Percentiles rank a stretch among this genome's conserved stretches.
Conservation (phyloP, 2,113 vertebrate species). For the Pseudorectes ferrugineus region DNA sequence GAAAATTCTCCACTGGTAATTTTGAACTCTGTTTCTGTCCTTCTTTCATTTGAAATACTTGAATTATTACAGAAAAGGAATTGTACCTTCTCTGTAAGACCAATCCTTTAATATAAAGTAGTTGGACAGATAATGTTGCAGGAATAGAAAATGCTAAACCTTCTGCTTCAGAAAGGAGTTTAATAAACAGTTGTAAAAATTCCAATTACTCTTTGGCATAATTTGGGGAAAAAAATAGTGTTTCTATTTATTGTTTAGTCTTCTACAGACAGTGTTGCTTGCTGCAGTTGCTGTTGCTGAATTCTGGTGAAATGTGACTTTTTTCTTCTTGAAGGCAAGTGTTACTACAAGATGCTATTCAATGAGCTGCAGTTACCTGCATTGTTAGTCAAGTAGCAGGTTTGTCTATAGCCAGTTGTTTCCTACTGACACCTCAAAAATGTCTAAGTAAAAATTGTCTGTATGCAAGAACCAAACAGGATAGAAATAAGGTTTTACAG, state of each 20-base stretch:
- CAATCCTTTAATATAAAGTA: not conserved
- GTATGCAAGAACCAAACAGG: not conserved
- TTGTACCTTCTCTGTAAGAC: not conserved
- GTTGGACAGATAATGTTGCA: not conserved
- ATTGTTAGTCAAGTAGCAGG: not conserved
- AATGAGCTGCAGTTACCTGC: not conserved
- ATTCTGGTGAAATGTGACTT: not conserved
- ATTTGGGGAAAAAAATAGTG: not conserved
- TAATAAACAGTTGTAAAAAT: not conserved
- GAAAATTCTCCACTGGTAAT: not conserved
- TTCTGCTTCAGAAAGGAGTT: not conserved
- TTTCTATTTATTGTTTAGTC: not conserved
- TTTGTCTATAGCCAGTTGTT: not conserved
- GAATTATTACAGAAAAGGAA: not conserved
- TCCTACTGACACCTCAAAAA: not conserved
- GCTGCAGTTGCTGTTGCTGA: not conserved
- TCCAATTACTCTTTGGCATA: not conserved
- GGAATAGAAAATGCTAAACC: not conserved
- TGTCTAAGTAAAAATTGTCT: not conserved
- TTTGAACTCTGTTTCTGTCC: not conserved
- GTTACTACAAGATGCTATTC: not conserved
- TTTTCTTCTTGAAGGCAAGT: not conserved
- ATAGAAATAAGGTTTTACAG: not conserved
- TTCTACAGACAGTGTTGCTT: not conserved
- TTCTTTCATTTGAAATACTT: not conserved